Evolutionary conservation across 2,888 invertebrate genomes (phyloP).

Genomic region (Asteroscopus sphinx): DNA sequence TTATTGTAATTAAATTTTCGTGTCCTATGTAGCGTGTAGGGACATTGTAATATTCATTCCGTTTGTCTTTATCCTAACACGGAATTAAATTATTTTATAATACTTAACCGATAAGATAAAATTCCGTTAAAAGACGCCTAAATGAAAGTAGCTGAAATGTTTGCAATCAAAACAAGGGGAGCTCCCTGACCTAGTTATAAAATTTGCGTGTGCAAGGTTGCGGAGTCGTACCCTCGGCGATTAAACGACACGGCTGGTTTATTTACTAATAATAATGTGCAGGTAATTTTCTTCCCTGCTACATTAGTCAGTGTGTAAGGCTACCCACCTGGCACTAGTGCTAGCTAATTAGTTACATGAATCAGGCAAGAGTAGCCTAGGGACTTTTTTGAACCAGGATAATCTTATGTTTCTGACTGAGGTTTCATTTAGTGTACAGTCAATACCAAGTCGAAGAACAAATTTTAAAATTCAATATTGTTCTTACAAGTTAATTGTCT

Average conservation of each 20-base stretch:
- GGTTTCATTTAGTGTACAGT: too few relatives aligned
- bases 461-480: too few relatives aligned
- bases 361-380: too few relatives aligned
- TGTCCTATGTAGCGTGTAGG: neutral
- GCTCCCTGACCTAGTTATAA: conserved; percentile 48
- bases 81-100: conserved; percentile 26
- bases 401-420: too few relatives aligned
- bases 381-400: too few relatives aligned
- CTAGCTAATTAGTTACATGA: too few relatives aligned
- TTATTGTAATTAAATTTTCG: too few relatives aligned
- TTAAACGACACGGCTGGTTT: neutral
- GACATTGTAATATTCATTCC: conserved; percentile 1
- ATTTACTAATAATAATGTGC: neutral
- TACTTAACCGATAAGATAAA: conserved; percentile 37
- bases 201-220: conserved; percentile 49
- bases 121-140: conserved; percentile 6
- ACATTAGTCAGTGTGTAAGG: too few relatives aligned
- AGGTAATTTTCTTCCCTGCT: too few relatives aligned
- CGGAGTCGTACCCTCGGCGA: conserved; percentile 12
- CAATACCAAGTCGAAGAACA: too few relatives aligned
- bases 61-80: conserved; percentile 8
- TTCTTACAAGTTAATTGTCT: too few relatives aligned
- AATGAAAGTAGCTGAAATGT: conserved; percentile 36
- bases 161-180: conserved; percentile 24
- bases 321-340: too few relatives aligned